Base-by-base conservation (phyloP, 1,140 invertebrate genomes). In the Tetragnatha versicolor region DNA sequence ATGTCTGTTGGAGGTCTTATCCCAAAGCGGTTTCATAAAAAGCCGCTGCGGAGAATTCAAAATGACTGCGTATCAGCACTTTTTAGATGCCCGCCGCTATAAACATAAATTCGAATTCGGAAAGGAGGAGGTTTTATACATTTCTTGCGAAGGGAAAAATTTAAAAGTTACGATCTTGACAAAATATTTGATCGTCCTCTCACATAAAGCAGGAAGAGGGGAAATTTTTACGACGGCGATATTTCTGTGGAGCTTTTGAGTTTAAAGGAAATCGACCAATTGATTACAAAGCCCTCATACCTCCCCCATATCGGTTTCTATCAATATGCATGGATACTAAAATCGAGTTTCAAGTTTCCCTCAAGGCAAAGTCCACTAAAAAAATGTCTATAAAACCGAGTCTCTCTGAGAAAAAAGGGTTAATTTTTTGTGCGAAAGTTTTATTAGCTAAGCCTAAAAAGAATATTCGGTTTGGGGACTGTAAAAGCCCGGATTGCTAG, bases 41-140 rank as follows among this genome's bases (percentile, higher is more conserved):
- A 3, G n/a, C n/a, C 61, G 9, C 37, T 10, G 33, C 61, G n/a
- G 31, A 17, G 45, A 68, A 68, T 68, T 68, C 51, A 68, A 51
- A 49, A 68, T 68, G 39, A 68, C 45, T 20, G 31, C 25, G 45
- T 51, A 51, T 68, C 65, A 68, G 65, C 65, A 68, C 29, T 68
- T 68, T 63, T 68, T 68, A 68, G 65, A 68, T 68, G 42, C 51
- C 47, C 33, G 20, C 37, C 27, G 7, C 65, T 51, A 68, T 68
- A 68, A 68, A 68, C 65, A 68, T 68, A 68, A 68, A 68, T 68
- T 68, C 65, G 65, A 49, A 68, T 68, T 22, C 10, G n/a, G 42
- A 37, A 27, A 42, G n/a, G n/a, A 5, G 17, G 22, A 42, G 20
- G 25, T 22, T 42, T n/a, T n/a, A 33, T 65, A 14, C 20, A 9